Percentiles rank a stretch among this genome's conserved stretches.
phyloP scores from a whole-genome alignment of 2,888 invertebrate genomes.

The Drosophila colorata region DNA sequence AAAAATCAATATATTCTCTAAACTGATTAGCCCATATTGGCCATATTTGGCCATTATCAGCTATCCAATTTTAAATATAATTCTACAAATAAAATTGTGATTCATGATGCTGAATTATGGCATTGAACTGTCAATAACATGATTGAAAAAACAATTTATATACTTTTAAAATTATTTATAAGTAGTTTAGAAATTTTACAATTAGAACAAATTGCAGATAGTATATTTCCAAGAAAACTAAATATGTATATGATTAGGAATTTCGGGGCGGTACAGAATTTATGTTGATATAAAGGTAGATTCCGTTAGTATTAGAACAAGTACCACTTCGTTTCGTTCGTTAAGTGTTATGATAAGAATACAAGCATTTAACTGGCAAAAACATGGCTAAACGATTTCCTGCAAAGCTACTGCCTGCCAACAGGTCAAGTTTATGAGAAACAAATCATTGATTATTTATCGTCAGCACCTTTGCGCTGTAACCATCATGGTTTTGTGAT shows the following conservation, averaged over 20 bases:
- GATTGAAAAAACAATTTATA: neutral
- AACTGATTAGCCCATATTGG: constrained; percentile 35
- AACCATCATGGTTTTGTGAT: neutral
- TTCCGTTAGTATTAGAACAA: neutral
- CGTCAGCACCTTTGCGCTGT: neutral
- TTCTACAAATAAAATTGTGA: constrained; percentile 42
- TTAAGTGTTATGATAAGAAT: neutral
- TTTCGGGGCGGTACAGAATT: too few species aligned
- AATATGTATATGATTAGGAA: neutral
- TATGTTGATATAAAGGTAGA: too few species aligned
- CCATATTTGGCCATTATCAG: constrained; percentile 32
- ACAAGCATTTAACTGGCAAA: too few species aligned
- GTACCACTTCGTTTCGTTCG: neutral
- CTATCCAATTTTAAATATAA: constrained; percentile 40
- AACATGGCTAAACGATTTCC: too few species aligned
- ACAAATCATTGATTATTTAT: constrained; percentile 1
- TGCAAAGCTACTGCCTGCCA: neutral
- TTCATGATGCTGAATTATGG: constrained; percentile 32
- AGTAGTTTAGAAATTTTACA: neutral
- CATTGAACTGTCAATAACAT: constrained; percentile 1
- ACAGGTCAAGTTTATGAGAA: constrained; percentile 18
- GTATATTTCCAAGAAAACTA: neutral
- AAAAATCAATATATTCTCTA: constrained; percentile 45
- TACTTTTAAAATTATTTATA: neutral
- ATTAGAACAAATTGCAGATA: neutral